Percentiles rank a stretch among this genome's conserved stretches.
Evolutionary conservation across 2,113 vertebrate genomes (phyloP).

Genomic region (Argyrosomus japonicus): DNA sequence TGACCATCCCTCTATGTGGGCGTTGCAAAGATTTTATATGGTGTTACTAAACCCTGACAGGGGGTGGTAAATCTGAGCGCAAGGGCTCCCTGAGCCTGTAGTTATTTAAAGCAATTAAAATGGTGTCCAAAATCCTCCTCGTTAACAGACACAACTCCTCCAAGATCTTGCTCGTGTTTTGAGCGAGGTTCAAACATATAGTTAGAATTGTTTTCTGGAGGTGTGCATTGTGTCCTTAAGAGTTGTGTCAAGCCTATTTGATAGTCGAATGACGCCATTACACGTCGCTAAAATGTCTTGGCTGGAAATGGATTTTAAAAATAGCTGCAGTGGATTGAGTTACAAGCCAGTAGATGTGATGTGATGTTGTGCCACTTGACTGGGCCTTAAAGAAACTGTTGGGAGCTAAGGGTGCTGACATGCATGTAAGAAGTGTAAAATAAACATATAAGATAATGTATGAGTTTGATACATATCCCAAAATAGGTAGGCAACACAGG

Average conservation of each 20-base stretch:
- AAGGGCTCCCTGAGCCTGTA: constrained; percentile 33
- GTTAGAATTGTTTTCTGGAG: constrained; percentile 26
- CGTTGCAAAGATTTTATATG: constrained; percentile 78
- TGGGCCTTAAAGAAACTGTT: constrained; percentile 68
- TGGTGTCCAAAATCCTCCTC: not conserved
- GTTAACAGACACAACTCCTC: constrained; percentile 13
- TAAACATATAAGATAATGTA: not conserved
- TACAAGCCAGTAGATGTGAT: constrained; percentile 80
- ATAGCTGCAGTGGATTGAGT: constrained; percentile 83
- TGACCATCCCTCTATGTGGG: constrained; percentile 64
- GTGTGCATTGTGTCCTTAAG: constrained; percentile 53
- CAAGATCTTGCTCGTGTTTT: constrained; percentile 16
- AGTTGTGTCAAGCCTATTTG: constrained; percentile 62
- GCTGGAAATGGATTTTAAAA: constrained; percentile 83
- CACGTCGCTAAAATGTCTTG: constrained; percentile 83
- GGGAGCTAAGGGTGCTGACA: constrained; percentile 22
- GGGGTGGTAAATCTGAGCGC: constrained; percentile 64
- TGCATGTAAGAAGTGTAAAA: not conserved
- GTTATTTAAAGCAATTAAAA: constrained; percentile 60
- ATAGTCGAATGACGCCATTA: constrained; percentile 72
- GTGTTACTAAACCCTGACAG: constrained; percentile 70
- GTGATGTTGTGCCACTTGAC: constrained; percentile 79
- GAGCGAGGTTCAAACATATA: constrained; percentile 18
- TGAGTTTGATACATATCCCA: not conserved
- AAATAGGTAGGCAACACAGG: not conserved